Evolutionary conservation across 1,140 invertebrate species (phyloP).

Genomic region (Sogatella furcifera): DNA sequence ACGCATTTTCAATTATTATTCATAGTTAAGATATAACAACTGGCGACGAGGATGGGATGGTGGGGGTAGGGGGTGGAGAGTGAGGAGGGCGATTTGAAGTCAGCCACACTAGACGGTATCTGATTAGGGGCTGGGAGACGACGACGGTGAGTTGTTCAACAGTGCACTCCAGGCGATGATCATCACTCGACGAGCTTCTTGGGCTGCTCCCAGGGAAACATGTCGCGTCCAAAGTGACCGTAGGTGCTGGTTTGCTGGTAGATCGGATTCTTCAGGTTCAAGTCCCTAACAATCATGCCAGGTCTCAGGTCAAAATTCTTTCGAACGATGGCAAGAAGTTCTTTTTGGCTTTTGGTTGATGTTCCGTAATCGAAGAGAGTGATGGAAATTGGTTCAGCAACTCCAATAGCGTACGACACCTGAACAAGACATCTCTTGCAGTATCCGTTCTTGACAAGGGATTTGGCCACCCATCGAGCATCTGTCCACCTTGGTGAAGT

Average conservation of each 20-base stretch:
- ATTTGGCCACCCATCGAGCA: constrained; percentile 58
- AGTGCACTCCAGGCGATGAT: neutral
- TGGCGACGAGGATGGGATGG: neutral
- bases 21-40: too few species aligned
- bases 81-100: neutral
- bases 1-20: too few species aligned
- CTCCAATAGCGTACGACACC: constrained; percentile 66
- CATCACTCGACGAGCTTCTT: constrained; percentile 60
- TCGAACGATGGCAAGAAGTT: constrained; percentile 84
- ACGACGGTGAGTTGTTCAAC: neutral
- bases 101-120: neutral
- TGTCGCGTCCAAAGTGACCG: constrained; percentile 94
- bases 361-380: constrained; percentile 66
- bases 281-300: constrained; percentile 93
- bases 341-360: constrained; percentile 70
- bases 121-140: neutral
- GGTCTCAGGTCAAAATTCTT: constrained; percentile 97
- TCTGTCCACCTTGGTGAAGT: constrained; percentile 47
- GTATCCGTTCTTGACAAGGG: constrained; percentile 51
- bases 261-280: constrained; percentile 89
- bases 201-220: constrained; percentile 95
- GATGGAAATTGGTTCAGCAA: constrained; percentile 58
- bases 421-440: constrained; percentile 46
- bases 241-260: constrained; percentile 96
- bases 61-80: neutral